phyloP scores from a whole-genome alignment of 2,797 vertebrate species.

The Petrocephalus schoutedeni region DNA sequence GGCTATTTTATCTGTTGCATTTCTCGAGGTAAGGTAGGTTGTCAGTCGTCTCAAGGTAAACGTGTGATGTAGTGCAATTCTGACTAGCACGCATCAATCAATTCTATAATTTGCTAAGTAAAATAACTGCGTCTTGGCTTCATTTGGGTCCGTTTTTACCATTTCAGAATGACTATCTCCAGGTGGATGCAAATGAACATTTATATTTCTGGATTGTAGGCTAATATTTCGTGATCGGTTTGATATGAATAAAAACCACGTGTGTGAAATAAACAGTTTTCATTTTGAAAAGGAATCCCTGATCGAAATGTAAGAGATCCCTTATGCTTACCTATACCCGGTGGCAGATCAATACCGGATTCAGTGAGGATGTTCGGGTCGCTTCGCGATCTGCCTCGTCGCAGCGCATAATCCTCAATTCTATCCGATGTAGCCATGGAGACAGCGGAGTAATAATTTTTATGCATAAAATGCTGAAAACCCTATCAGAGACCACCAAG shows the following conservation, averaged over 20 bases:
- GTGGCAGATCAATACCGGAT: constrained; percentile 61
- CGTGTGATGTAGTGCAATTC: neutral
- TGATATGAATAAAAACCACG: neutral
- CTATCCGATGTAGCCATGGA: constrained; percentile 81
- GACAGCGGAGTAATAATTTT: constrained; percentile 47
- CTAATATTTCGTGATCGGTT: neutral
- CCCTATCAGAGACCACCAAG: constrained; percentile 61
- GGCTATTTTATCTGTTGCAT: neutral
- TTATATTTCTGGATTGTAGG: neutral
- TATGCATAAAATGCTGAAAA: constrained; percentile 57
- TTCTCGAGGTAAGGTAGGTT: neutral
- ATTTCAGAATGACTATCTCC: neutral
- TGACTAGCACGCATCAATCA: neutral
- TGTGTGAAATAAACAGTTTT: neutral
- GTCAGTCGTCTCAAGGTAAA: neutral
- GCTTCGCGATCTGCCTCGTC: constrained; percentile 85
- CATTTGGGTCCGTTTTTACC: neutral
- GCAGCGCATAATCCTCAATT: constrained; percentile 70
- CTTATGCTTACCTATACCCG: constrained; percentile 69
- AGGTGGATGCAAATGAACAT: neutral
- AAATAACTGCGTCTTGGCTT: neutral
- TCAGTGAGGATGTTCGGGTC: constrained; percentile 89
- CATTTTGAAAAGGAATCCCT: neutral
- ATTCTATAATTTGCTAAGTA: neutral
- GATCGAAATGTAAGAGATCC: neutral